Evolutionary conservation across 2,113 vertebrate genomes (phyloP).

Genomic region (Barbus barbus): DNA sequence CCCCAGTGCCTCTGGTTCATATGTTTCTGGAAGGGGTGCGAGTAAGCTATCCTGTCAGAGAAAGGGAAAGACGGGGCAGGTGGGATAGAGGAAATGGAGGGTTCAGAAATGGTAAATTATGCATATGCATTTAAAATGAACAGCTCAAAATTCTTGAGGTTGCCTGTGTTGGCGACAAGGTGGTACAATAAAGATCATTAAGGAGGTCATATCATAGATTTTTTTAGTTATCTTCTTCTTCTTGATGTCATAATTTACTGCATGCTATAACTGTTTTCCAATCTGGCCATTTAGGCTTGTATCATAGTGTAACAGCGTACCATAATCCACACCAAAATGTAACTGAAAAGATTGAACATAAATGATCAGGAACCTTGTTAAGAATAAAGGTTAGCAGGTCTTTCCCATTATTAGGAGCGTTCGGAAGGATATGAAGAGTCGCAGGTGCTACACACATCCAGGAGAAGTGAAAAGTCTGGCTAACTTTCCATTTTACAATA

Average conservation of each 20-base stretch:
- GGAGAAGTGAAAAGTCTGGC: neutral
- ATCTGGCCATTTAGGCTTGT: too few relatives aligned
- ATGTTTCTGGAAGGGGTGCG: constrained; percentile 86
- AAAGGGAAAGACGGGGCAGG: neutral
- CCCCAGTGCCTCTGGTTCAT: constrained; percentile 91
- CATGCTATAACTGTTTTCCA: too few relatives aligned
- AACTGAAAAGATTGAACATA: neutral
- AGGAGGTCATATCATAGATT: neutral
- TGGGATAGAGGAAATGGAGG: neutral
- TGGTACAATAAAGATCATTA: neutral
- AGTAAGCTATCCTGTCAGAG: constrained; percentile 84
- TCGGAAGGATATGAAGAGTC: neutral
- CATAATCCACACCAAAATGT: neutral
- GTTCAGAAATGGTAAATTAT: neutral
- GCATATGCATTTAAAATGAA: neutral
- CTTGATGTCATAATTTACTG: neutral
- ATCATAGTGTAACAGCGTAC: too few relatives aligned
- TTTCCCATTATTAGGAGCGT: too few relatives aligned
- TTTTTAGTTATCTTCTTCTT: neutral
- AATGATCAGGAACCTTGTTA: neutral
- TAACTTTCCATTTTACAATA: neutral
- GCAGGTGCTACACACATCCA: neutral
- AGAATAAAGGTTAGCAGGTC: neutral
- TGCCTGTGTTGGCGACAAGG: constrained; percentile 29
- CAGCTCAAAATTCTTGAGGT: constrained; percentile 4